Conservation (phyloP, 2,888 invertebrate species). For the Amitus sp. region DNA sequence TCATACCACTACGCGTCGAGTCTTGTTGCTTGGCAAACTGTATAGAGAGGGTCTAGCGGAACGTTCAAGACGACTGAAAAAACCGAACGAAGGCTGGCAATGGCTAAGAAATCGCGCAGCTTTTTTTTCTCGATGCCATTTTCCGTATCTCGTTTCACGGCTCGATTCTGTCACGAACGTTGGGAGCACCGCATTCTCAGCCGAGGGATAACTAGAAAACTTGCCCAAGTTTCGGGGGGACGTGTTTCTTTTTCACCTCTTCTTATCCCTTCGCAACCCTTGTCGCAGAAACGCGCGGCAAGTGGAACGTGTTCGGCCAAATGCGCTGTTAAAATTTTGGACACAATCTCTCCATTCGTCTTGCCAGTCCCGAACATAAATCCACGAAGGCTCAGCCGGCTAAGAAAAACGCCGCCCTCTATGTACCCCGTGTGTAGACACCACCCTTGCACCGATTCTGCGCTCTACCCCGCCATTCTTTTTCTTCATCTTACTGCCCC, state of each 20-base stretch:
- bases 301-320: slow-evolving; percentile 67
- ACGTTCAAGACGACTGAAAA: not conserved
- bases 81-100: slow-evolving; percentile 55
- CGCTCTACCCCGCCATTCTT: slow-evolving; percentile 47
- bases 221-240: slow-evolving; percentile 48
- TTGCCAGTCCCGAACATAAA: slow-evolving; percentile 79
- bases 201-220: slow-evolving; percentile 62
- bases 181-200: slow-evolving; percentile 51
- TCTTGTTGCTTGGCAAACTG: slow-evolving; percentile 16
- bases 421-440: slow-evolving; percentile 62
- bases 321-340: slow-evolving; percentile 83
- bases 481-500: slow-evolving; percentile 50
- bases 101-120: slow-evolving; percentile 57
- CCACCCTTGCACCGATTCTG: slow-evolving; percentile 39
- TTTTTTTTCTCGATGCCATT: slow-evolving; percentile 41
- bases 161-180: slow-evolving; percentile 63
- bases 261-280: slow-evolving; percentile 46
- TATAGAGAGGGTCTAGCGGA: not conserved
- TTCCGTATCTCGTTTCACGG: slow-evolving; percentile 64
- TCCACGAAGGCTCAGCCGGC: slow-evolving; percentile 68
- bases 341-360: slow-evolving; percentile 83
- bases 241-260: slow-evolving; percentile 28
- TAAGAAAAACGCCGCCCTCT: slow-evolving; percentile 70
- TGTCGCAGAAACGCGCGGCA: slow-evolving; percentile 58
- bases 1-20: slow-evolving; percentile 18